Conservation (phyloP, 2,113 vertebrate species). For the Microcebus jonahi region DNA sequence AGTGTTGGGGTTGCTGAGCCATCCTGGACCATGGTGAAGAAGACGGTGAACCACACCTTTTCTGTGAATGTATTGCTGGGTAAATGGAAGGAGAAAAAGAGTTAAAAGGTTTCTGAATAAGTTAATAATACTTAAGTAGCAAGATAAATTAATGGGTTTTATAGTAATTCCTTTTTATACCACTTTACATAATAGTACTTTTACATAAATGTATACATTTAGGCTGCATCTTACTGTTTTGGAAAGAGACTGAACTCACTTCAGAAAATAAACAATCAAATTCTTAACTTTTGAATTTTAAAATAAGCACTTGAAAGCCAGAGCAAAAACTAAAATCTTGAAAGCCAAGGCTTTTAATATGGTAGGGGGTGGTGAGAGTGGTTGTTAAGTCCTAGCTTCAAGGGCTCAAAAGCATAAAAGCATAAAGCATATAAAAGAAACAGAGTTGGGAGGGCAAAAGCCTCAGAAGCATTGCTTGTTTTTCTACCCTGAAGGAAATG, state of each 20-base stretch:
- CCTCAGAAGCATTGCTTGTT: not conserved
- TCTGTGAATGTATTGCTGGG: not conserved
- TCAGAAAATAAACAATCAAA: not conserved
- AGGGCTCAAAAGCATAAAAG: not conserved
- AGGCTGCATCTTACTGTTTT: not conserved
- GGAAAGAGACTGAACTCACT: not conserved
- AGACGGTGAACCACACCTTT: not conserved
- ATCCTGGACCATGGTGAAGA: not conserved
- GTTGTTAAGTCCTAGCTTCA: not conserved
- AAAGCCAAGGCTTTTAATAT: not conserved
- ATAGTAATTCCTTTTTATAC: not conserved
- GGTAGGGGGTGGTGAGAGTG: rapidly evolving
- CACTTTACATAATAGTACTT: not conserved
- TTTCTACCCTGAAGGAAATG: not conserved
- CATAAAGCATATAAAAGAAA: not conserved
- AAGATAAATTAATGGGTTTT: not conserved
- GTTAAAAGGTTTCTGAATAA: not conserved
- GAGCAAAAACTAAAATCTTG: not conserved
- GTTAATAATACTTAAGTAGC: not conserved
- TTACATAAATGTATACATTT: not conserved
- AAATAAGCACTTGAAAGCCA: not conserved
- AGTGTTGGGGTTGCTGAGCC: not conserved
- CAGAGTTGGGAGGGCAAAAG: not conserved
- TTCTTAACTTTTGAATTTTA: not conserved
- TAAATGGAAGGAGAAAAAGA: not conserved